Evolutionary conservation across 2,113 vertebrate species (phyloP), one percentile per base, ranked within the genome.

Genomic region (Himantopus leucocephalus): DNA sequence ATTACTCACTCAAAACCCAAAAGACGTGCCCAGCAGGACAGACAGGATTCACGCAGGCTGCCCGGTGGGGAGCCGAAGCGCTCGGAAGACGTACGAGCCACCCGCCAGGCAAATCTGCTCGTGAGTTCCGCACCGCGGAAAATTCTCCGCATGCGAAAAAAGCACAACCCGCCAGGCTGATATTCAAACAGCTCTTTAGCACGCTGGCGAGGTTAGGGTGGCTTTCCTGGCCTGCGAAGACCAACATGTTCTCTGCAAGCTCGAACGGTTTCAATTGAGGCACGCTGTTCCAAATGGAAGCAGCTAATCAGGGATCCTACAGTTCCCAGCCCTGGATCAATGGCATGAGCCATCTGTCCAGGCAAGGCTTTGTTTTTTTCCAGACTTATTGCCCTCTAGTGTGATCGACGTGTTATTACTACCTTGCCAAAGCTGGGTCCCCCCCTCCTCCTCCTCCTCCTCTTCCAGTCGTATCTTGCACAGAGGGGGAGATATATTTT

Each of bases 261-360:
- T 95, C 68, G 9, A 90, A 24, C 19, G 92, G 78, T 50, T 74
- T 83, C 71, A 27, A 26, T 32, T 17, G 91, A 94, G 70, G 30
- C 70, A 18, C 27, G 63, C 77, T 35, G 75, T 88, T 95, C 95
- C 97, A 96, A 98, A 84, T 74, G 79, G 96, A 92, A 95, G 84
- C 94, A 88, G 95, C 94, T 94, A 93, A 94, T 97, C 97, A 96
- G 95, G 70, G 73, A 91, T 66, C 93, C 97, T 92, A 63, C 91
- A 17, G 95, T 59, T 97, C 95, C 95, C 96, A 90, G 92, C 91
- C 74, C 88, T 83, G 91, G 89, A 85, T 82, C 71, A 53, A 75
- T 22, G 52, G 93, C 21, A 6, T 10, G 60, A 88, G 97, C 97
- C 98, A 98, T 97, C 52, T 97, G 97, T 91, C 93, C 93, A 48